Percentiles rank a stretch among this genome's conserved stretches.
Evolutionary conservation across 2,797 vertebrate species (phyloP).

Genomic region (Tarsius wallacei): DNA sequence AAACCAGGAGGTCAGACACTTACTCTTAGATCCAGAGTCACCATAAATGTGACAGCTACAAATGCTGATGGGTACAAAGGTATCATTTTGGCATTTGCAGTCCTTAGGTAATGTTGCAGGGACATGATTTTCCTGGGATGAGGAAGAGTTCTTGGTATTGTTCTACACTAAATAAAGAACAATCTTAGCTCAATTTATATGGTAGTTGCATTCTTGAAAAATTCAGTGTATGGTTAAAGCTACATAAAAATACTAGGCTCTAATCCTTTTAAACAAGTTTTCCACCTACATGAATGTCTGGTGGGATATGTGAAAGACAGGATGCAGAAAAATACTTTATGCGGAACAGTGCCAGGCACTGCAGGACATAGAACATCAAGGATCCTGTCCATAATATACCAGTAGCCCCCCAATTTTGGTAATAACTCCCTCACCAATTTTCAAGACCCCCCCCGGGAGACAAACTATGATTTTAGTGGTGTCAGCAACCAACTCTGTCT

Average conservation of each 20-base stretch:
- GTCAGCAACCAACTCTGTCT: not conserved
- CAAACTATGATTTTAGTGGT: not conserved
- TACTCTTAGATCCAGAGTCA: not conserved
- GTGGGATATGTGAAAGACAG: not conserved
- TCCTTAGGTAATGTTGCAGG: not conserved
- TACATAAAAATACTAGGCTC: not conserved
- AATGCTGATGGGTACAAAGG: too few species aligned
- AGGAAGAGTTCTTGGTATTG: not conserved
- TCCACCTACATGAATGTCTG: not conserved
- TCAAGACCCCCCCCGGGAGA: not conserved
- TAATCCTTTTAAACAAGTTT: constrained; percentile 28
- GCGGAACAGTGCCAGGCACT: not conserved
- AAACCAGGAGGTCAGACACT: not conserved
- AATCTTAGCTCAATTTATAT: not conserved
- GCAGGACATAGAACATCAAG: not conserved
- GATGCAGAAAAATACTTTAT: not conserved
- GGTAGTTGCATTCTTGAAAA: constrained; percentile 46
- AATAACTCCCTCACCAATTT: not conserved
- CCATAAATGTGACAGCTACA: not conserved
- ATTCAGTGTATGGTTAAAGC: not conserved
- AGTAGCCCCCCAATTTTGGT: not conserved
- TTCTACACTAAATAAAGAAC: not conserved
- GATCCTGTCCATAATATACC: not conserved
- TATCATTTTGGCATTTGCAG: not conserved
- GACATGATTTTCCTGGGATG: not conserved